Evolutionary conservation across 2,113 vertebrate species (phyloP), one percentile per base, ranked within the genome.

Genomic region (Oxygymnocypris stewartii): DNA sequence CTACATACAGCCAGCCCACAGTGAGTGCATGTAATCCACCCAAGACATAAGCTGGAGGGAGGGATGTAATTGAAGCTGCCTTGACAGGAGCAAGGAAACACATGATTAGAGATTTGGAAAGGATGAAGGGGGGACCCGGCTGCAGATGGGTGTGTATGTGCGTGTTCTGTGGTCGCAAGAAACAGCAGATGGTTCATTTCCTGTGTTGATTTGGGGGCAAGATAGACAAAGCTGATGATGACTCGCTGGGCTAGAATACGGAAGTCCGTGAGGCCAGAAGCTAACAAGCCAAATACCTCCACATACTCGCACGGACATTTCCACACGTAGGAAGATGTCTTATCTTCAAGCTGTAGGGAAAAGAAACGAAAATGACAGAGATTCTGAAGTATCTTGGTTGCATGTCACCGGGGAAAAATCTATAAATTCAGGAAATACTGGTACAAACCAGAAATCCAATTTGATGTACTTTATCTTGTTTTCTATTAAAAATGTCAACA

Each of bases 31-130:
- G 91, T 93, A 94, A 95, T 93, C 91, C 90, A 90, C 88, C 90
- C 88, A 90, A 91, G 91, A 92, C 91, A 90, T 91, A 93, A 94
- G 90, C 92, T 93, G 89, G 90, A 75, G 85, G 82, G 49, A 84
- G 89, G 89, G 91, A 92, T 94, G 90, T 91, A 92, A 93, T 92
- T 91, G 92, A 93, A 94, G 93, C 89, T 88, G 86, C 85, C 88
- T 91, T 89, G 91, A 94, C 92, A 92, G 91, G 81, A 88, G 91
- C 88, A 87, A 86, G 51, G 51, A 90, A 92, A 91, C 88, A 90
- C 84, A 75, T 89, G 88, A 89, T 89, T 89, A 86, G 82, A 90
- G 85, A 87, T 87, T 91, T 90, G 91, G 89, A 85, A 84, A 87
- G 85, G 85, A 85, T 86, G 89, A 47, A 87, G 88, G 85, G 88